These are phyloP conservation scores for Gryllus bimaculatus DNA, from an alignment of 1,140 invertebrate genomes.

Conservation along the genomic window DNA sequence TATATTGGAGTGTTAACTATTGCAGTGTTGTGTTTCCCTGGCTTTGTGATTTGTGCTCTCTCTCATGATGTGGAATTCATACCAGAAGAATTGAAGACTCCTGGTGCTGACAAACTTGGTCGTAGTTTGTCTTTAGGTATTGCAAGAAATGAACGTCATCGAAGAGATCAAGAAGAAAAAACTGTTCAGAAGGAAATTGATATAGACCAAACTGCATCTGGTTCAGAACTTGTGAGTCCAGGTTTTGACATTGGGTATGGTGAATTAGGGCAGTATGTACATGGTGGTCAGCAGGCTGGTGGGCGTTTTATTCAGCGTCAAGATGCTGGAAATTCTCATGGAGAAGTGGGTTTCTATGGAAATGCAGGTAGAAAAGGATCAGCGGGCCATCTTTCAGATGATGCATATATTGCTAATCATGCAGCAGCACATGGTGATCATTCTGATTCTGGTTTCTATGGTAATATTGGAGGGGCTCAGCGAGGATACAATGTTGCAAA, in stretches of 20 bases:
- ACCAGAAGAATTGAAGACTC: constrained; percentile 9
- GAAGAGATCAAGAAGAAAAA: background rate
- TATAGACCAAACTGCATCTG: constrained; percentile 7
- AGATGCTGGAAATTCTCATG: background rate
- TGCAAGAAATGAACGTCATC: background rate
- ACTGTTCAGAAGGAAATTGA: background rate
- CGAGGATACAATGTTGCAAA: constrained; percentile 26
- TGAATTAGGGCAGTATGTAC: constrained; percentile 8
- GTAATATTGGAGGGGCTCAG: constrained; percentile 22
- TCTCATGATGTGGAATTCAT: constrained; percentile 13
- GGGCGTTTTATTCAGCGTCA: background rate
- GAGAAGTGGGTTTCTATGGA: constrained; percentile 19
- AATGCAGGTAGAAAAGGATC: background rate
- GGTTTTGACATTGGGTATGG: constrained; percentile 8
- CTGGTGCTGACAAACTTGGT: background rate
- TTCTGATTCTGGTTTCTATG: constrained; percentile 25
- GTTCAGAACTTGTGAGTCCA: constrained; percentile 8
- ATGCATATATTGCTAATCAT: constrained; percentile 10
- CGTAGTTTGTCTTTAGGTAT: constrained; percentile 13
- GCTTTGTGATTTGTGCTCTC: background rate
- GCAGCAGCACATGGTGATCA: constrained; percentile 22
- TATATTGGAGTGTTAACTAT: background rate
- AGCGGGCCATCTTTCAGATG: constrained; percentile 1
- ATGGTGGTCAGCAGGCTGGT: constrained; percentile 9
- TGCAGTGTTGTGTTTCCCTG: background rate